Percentiles rank a stretch among this genome's conserved stretches.
Evolutionary conservation across 2,797 vertebrate genomes (phyloP).

Genomic region (Cossypha niveicapilla): DNA sequence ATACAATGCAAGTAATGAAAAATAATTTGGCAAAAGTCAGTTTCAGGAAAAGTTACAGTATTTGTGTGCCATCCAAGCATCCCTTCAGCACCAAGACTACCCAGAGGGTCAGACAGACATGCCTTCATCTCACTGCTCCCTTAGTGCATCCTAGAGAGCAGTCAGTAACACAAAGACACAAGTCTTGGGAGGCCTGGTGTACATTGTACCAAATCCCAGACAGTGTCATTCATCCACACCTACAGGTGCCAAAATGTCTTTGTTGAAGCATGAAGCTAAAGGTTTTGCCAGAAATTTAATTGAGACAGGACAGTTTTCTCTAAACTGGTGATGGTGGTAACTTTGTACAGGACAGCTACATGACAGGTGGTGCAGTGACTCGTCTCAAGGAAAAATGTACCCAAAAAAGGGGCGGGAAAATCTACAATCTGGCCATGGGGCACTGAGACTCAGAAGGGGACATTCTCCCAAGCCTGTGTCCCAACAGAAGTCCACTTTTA

Average conservation of each 20-base stretch:
- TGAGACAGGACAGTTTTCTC: background rate
- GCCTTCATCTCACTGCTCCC: background rate
- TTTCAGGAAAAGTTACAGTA: background rate
- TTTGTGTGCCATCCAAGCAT: background rate
- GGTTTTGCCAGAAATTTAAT: background rate
- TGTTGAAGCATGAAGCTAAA: background rate
- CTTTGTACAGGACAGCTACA: background rate
- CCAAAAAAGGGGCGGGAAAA: background rate
- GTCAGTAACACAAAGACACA: background rate
- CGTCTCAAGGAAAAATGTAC: background rate
- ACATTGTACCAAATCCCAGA: background rate
- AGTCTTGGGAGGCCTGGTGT: background rate
- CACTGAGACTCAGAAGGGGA: background rate
- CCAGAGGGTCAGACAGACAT: background rate
- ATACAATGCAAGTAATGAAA: background rate
- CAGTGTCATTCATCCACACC: background rate
- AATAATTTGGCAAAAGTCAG: background rate
- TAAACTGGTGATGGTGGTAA: background rate
- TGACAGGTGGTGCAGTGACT: background rate
- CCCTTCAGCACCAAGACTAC: background rate
- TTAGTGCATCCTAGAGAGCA: background rate
- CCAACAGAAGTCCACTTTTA: background rate
- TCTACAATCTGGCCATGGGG: background rate
- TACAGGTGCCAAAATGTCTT: background rate
- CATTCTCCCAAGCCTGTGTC: accelerated